These are phyloP conservation scores for Chrysolina haemoptera DNA, from an alignment of 2,888 invertebrate genomes.

Conservation along the genomic window DNA sequence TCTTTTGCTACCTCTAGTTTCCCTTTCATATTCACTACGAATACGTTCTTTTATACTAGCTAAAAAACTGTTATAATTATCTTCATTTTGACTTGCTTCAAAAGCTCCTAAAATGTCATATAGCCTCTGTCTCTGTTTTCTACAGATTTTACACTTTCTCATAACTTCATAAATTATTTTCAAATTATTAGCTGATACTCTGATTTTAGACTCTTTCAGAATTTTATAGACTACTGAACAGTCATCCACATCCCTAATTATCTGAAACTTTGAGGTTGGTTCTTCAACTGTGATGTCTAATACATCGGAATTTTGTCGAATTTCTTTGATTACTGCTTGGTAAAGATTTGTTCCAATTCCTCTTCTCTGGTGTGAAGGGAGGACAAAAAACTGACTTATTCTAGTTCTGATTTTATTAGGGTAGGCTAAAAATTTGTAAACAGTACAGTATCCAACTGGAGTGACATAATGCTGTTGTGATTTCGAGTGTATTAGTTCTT, in stretches of 20 bases:
- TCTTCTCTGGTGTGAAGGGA: constrained; percentile 91
- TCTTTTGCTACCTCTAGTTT: constrained; percentile 48
- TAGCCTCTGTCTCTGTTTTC: constrained; percentile 55
- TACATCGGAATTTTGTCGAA: constrained; percentile 70
- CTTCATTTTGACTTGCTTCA: constrained; percentile 47
- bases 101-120: constrained; percentile 58
- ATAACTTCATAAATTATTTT: constrained; percentile 53
- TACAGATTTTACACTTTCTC: constrained; percentile 56
- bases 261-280: constrained; percentile 92
- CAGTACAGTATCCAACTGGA: constrained; percentile 90
- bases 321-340: constrained; percentile 60
- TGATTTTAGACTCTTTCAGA: constrained; percentile 44
- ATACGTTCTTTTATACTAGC: constrained; percentile 54
- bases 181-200: constrained; percentile 34
- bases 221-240: constrained; percentile 50
- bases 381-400: constrained; percentile 91
- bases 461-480: constrained; percentile 76
- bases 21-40: constrained; percentile 42
- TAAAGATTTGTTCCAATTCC: constrained; percentile 89
- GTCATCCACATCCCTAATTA: constrained; percentile 80
- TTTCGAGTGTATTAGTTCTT: constrained; percentile 76
- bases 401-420: constrained; percentile 89
- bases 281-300: constrained; percentile 92
- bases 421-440: constrained; percentile 96
- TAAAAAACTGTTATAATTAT: constrained; percentile 47